phyloP scores from a whole-genome alignment of 2,797 vertebrate genomes.

The Siniperca obscura region DNA sequence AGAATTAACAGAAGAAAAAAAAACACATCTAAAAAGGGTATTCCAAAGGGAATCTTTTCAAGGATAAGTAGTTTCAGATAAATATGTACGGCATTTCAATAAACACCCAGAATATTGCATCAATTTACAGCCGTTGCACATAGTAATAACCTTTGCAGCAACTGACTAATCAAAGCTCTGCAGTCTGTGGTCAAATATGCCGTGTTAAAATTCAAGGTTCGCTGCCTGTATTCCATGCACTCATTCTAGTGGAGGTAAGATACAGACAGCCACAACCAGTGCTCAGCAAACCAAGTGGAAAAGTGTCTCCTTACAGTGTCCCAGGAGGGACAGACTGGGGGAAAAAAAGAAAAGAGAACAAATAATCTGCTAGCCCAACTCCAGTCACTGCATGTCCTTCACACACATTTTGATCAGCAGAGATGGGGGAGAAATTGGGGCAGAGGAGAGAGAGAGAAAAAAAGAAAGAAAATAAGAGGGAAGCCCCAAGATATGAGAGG shows the following conservation, averaged over 20 bases:
- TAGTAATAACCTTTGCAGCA: constrained; percentile 32
- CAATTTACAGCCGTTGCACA: constrained; percentile 6
- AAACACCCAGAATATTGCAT: constrained; percentile 28
- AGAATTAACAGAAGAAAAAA: neutral
- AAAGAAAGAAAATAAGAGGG: neutral
- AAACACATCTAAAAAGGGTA: neutral
- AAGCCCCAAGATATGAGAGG: constrained; percentile 46
- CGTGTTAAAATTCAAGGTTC: constrained; percentile 43
- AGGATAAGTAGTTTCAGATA: constrained; percentile 21
- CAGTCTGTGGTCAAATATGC: constrained; percentile 51
- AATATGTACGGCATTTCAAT: constrained; percentile 19
- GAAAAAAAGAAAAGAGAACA: constrained; percentile 31
- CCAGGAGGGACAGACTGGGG: constrained; percentile 56
- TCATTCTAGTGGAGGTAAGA: constrained; percentile 47
- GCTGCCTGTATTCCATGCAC: constrained; percentile 24
- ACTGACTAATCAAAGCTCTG: constrained; percentile 50
- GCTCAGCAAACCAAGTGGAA: constrained; percentile 68
- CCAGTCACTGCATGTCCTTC: constrained; percentile 67
- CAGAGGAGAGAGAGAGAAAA: neutral
- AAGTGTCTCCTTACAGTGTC: constrained; percentile 70
- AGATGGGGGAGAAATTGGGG: constrained; percentile 46
- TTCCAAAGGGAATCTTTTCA: neutral
- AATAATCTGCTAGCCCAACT: constrained; percentile 58
- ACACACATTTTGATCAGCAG: constrained; percentile 66
- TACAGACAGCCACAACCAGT: constrained; percentile 59